Evolutionary conservation across 2,113 vertebrate species (phyloP).

Genomic region (Oostethus manadensis): DNA sequence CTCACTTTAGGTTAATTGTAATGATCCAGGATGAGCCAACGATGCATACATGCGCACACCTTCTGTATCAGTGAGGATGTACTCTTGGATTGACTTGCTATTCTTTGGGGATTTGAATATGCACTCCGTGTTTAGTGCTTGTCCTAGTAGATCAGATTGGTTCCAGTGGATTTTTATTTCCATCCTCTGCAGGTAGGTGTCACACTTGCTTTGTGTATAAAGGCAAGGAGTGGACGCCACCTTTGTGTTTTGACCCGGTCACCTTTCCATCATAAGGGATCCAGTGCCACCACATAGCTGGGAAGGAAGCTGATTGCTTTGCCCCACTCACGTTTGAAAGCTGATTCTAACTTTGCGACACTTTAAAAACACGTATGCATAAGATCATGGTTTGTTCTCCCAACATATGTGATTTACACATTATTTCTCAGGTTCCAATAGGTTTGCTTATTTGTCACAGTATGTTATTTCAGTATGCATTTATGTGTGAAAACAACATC

Average conservation of each 20-base stretch:
- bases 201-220: conserved; percentile 95
- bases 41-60: conserved; percentile 18
- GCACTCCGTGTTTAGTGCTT: conserved; percentile 28
- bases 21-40: conserved; percentile 57
- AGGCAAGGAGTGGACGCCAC: conserved; percentile 79
- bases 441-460: conserved; percentile 92
- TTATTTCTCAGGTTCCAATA: conserved; percentile 94
- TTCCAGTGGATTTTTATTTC: conserved; percentile 69
- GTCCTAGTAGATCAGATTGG: conserved; percentile 58
- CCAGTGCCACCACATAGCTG: conserved; percentile 79
- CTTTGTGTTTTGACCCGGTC: conserved; percentile 74
- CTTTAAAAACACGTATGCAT: conserved; percentile 57
- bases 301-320: conserved; percentile 69
- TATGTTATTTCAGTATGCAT: conserved; percentile 72
- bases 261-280: conserved; percentile 76
- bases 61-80: conserved; percentile 34
- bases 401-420: conserved; percentile 86
- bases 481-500: conserved; percentile 78
- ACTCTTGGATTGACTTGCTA: not conserved
- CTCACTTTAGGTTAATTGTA: conserved; percentile 63
- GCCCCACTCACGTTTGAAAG: conserved; percentile 29
- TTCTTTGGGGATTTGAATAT: conserved; percentile 18
- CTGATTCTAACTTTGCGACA: conserved; percentile 43
- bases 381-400: conserved; percentile 73
- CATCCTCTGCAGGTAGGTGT: conserved; percentile 97